These are phyloP conservation scores for Ostrea denselamellosa DNA, from an alignment of 1,140 invertebrate genomes.

Conservation along the genomic window DNA sequence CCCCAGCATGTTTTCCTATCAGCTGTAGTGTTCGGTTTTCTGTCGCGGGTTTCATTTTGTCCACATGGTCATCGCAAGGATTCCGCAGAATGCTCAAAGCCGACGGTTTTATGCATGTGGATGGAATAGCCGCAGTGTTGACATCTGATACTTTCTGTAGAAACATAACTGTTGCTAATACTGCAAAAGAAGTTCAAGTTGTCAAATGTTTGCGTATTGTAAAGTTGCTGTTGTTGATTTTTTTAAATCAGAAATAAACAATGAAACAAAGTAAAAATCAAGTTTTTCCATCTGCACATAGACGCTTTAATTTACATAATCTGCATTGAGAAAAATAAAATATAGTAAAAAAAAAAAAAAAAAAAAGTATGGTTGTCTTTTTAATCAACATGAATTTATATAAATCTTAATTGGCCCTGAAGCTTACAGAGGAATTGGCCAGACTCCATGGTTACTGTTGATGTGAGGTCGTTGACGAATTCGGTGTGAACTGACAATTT, in stretches of 20 bases:
- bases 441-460: slow-evolving; percentile 17
- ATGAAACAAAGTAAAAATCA: neutral
- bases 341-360: neutral
- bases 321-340: neutral
- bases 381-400: slow-evolving; percentile 1
- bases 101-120: neutral
- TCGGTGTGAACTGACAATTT: slow-evolving; percentile 35
- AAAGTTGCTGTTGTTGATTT: neutral
- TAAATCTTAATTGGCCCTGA: neutral
- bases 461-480: neutral
- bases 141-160: neutral
- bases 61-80: slow-evolving; percentile 9
- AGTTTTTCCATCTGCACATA: neutral
- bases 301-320: neutral
- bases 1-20: neutral
- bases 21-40: neutral
- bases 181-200: neutral
- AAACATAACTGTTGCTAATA: neutral
- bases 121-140: neutral
- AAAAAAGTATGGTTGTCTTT: neutral
- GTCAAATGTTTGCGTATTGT: neutral
- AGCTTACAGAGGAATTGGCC: slow-evolving; percentile 3
- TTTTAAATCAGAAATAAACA: neutral
- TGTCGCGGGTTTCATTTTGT: slow-evolving; percentile 11
- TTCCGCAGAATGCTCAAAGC: neutral